Base-by-base conservation (phyloP, 2,797 vertebrate species). In the Pachyuromys duprasi region DNA sequence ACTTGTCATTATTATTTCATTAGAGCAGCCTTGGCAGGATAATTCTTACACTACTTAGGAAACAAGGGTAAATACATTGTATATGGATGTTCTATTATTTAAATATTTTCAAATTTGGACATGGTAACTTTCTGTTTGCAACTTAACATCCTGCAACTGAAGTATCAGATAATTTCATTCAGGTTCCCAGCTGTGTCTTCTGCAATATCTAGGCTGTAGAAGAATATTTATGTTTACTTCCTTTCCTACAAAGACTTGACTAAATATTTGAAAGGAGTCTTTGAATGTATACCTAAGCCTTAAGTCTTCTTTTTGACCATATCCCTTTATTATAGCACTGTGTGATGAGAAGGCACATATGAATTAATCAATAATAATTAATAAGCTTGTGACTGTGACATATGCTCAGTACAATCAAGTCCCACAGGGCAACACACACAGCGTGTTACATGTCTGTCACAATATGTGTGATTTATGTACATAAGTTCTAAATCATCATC, bases 291-390 rank as follows among this genome's bases (percentile, higher is more conserved):
- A 26, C 75, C 79, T 84, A 92, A 84, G 26, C 82, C 55, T 88
- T 94, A 49, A 39, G 79, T 89, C 86, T 90, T 92, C 65, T 45
- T 74, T 63, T 70, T 81, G 33, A 5, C 79, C 65, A 95, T 63
- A 89, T 65, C 91, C 79, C 49, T 90, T 49, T 87, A 57, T 91
- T 75, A 45, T 42, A 62, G 45, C 80, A 67, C 86, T 22, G 20
- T 75, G 57, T 93, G 74, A 97, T 83, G 57, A 91, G n/a, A 49
- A 89, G 39, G 15, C 81, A 70, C 45, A 11, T 90, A 83, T 39
- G 20, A 96, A 96, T 95, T 94, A 94, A 96, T 96, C 79, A 97
- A 94, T 96, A 96, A 94, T 80, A 95, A 96, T 96, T 94, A 97
- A 95, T 96, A 95, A 97, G 96, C 79, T 92, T 95, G 80, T 91